Evolutionary conservation across 2,888 invertebrate genomes (phyloP).

Genomic region (Nephrotoma guestfalica): DNA sequence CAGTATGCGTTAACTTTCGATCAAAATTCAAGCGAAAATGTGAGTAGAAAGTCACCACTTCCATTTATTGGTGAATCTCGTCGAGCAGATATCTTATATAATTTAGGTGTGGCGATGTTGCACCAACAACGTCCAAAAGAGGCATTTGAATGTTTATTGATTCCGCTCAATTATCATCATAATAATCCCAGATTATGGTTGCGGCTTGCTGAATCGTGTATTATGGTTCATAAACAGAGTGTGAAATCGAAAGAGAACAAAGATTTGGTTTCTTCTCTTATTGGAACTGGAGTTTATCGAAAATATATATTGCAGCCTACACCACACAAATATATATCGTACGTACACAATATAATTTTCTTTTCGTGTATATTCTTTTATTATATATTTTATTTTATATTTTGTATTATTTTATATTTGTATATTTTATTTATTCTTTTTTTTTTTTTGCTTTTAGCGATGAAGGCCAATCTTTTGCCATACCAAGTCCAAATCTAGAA

Average conservation of each 20-base stretch:
- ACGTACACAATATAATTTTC: slow-evolving; percentile 11
- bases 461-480: slow-evolving; percentile 62
- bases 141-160: slow-evolving; percentile 83
- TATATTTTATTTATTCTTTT: no score
- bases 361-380: neutral
- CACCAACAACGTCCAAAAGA: slow-evolving; percentile 65
- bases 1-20: slow-evolving; percentile 31
- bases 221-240: slow-evolving; percentile 40
- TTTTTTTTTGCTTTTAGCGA: slow-evolving; percentile 26
- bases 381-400: no score
- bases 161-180: slow-evolving; percentile 72
- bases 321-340: slow-evolving; percentile 18
- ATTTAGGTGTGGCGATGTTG: slow-evolving; percentile 51
- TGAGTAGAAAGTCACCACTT: slow-evolving; percentile 19
- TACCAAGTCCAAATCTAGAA: slow-evolving; percentile 76
- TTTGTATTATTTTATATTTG: no score
- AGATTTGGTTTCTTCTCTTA: slow-evolving; percentile 16
- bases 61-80: slow-evolving; percentile 24
- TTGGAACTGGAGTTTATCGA: slow-evolving; percentile 17
- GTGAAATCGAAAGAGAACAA: slow-evolving; percentile 15
- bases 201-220: slow-evolving; percentile 85
- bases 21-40: slow-evolving; percentile 18
- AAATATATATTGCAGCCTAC: slow-evolving; percentile 18
- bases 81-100: slow-evolving; percentile 31
- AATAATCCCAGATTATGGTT: slow-evolving; percentile 86